A percentile compares a stretch with the other conserved stretches of the same genome.
Evolutionary conservation across 2,797 vertebrate genomes (phyloP).

Genomic region (Eleutherodactylus coqui): DNA sequence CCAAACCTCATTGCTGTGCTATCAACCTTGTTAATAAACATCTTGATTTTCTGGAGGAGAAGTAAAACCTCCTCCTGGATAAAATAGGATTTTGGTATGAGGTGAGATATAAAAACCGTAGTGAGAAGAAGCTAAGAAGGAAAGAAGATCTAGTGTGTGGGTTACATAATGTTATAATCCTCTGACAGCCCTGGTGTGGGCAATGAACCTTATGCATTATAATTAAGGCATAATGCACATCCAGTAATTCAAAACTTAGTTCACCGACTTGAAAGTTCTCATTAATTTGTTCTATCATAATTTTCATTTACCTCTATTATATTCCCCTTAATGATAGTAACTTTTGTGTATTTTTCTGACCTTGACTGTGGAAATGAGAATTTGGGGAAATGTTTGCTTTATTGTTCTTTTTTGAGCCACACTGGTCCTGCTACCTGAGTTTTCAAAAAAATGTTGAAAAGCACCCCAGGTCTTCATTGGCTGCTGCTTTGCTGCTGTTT

Average conservation of each 20-base stretch:
- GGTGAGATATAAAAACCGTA: slow-evolving; percentile 7
- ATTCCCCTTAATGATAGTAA: slow-evolving; percentile 2
- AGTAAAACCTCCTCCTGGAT: background rate
- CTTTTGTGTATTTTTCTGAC: background rate
- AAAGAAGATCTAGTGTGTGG: background rate
- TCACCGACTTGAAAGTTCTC: slow-evolving; percentile 6
- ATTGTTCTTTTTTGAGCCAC: background rate
- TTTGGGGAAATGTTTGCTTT: background rate
- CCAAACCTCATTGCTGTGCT: background rate
- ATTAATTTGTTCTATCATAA: slow-evolving; percentile 24
- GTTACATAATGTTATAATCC: slow-evolving; percentile 17
- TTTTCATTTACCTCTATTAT: slow-evolving; percentile 3
- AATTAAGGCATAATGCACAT: slow-evolving; percentile 15
- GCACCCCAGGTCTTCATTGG: too few relatives aligned
- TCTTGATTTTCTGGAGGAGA: background rate
- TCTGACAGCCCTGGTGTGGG: slow-evolving; percentile 31
- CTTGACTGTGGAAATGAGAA: background rate
- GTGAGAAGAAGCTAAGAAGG: background rate
- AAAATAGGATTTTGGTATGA: background rate
- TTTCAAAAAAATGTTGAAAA: too few relatives aligned
- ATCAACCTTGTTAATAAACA: background rate
- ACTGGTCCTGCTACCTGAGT: too few relatives aligned
- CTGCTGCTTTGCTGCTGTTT: too few relatives aligned
- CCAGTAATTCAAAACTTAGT: slow-evolving; percentile 15
- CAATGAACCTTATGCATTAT: slow-evolving; percentile 20